These are phyloP conservation scores for Dreissena polymorpha DNA, from an alignment of 1,140 invertebrate species.

Conservation along the genomic window DNA sequence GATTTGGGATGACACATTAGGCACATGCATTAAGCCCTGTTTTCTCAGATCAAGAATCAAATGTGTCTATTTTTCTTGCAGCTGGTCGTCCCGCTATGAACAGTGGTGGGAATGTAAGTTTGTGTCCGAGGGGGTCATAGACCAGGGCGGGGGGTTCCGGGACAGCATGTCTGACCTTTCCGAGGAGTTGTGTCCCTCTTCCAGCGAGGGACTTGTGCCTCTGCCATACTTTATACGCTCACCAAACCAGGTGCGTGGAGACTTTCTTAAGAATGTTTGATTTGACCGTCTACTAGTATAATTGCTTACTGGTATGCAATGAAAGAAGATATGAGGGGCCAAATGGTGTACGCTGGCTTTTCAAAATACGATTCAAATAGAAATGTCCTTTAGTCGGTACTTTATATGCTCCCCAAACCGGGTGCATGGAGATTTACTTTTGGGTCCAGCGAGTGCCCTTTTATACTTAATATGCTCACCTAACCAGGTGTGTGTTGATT, in stretches of 20 bases:
- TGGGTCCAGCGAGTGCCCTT: slow-evolving; percentile 71
- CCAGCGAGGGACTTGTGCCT: slow-evolving; percentile 69
- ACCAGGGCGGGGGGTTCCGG: slow-evolving; percentile 80
- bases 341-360: neutral
- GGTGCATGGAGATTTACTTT: slow-evolving; percentile 75
- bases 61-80: slow-evolving; percentile 47
- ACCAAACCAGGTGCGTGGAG: slow-evolving; percentile 77
- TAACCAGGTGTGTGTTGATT: slow-evolving; percentile 74
- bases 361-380: slow-evolving; percentile 80
- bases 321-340: too few species aligned
- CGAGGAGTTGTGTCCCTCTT: slow-evolving; percentile 78
- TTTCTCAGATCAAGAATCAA: slow-evolving; percentile 29
- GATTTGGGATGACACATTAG: too few species aligned
- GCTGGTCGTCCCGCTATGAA: slow-evolving; percentile 75
- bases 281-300: too few species aligned
- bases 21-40: too few species aligned
- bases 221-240: slow-evolving; percentile 78
- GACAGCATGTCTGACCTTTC: slow-evolving; percentile 79
- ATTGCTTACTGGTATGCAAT: slow-evolving; percentile 19
- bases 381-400: slow-evolving; percentile 78
- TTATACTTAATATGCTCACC: slow-evolving; percentile 78
- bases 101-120: slow-evolving; percentile 81
- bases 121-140: slow-evolving; percentile 79
- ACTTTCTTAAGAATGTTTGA: neutral
- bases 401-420: slow-evolving; percentile 79